These are phyloP conservation scores for Automeris io DNA, from an alignment of 2,888 invertebrate species.

Conservation along the genomic window DNA sequence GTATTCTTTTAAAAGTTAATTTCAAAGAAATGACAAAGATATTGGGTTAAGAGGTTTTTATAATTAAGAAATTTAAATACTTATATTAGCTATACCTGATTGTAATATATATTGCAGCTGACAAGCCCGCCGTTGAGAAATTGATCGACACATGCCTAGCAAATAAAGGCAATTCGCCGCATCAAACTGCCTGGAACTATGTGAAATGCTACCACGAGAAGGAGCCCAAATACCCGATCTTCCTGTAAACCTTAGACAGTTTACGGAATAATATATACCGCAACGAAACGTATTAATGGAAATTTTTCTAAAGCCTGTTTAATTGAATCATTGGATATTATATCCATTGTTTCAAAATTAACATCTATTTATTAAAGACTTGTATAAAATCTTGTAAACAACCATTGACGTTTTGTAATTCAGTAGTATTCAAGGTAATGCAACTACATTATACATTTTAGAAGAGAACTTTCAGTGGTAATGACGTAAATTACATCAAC, in stretches of 20 bases:
- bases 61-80: too few species aligned
- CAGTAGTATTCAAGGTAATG: too few species aligned
- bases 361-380: too few species aligned
- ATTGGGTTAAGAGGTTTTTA: too few species aligned
- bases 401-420: too few species aligned
- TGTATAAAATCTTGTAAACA: too few species aligned
- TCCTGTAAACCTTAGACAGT: constrained; percentile 39
- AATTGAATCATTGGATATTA: not conserved
- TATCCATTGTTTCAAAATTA: too few species aligned
- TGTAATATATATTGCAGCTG: constrained; percentile 38
- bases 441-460: too few species aligned
- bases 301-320: not conserved
- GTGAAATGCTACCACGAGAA: constrained; percentile 73
- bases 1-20: too few species aligned
- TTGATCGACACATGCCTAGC: constrained; percentile 64
- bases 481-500: not conserved
- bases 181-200: constrained; percentile 73
- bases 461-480: too few species aligned
- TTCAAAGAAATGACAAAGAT: too few species aligned
- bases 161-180: constrained; percentile 65
- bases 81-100: not conserved
- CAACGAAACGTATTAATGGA: not conserved
- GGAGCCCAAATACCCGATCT: constrained; percentile 69
- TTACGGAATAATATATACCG: not conserved
- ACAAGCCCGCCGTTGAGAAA: constrained; percentile 63